Evolutionary conservation across 2,888 invertebrate species (phyloP), one percentile per base, ranked within the genome.

Genomic region (Amiota communis): DNA sequence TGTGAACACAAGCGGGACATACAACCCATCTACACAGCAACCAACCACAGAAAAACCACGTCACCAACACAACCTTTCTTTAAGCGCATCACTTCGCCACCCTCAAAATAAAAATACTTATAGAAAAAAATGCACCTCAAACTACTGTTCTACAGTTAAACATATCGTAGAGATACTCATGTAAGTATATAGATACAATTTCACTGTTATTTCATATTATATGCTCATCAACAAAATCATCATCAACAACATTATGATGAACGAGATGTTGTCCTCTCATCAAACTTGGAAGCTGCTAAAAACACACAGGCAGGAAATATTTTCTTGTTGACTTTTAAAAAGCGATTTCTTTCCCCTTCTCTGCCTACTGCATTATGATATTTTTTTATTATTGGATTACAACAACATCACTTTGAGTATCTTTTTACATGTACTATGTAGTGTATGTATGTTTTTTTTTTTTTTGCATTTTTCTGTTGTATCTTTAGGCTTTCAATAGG

Each of bases 301-400:
- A 12, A 20, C 64, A n/a, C 0, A 20, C 65, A 68, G 67, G 51
- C 67, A 68, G 67, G 76, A 75, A 74, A 75, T 75, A 80, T 74
- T 74, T 78, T 77, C 82, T 78, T 83, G 83, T 83, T 83, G 85
- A 83, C 83, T 83, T 83, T 83, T 83, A 77, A 82, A 83, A 83
- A 83, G 83, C 84, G 85, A 83, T 83, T 83, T 59, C 9, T 11
- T 20, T 15, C 59, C 20, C 13, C 59, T 65, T 48, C 17, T 17
- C 12, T 49, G 15, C n/a, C 48, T 65, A 57, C 17, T 15, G 59
- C 49, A 15, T 46, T 65, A 48, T 48, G 48, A 11, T 11, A 36
- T 13, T 48, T 65, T 65, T 65, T 65, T 57, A 17, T 13, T 65
- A 65, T 65, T 65, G 47, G 65, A 65, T 48, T 47, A 48, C 48